These are phyloP conservation scores for Peromyscus maniculatus DNA, from an alignment of 2,113 vertebrate genomes.

Conservation along the genomic window DNA sequence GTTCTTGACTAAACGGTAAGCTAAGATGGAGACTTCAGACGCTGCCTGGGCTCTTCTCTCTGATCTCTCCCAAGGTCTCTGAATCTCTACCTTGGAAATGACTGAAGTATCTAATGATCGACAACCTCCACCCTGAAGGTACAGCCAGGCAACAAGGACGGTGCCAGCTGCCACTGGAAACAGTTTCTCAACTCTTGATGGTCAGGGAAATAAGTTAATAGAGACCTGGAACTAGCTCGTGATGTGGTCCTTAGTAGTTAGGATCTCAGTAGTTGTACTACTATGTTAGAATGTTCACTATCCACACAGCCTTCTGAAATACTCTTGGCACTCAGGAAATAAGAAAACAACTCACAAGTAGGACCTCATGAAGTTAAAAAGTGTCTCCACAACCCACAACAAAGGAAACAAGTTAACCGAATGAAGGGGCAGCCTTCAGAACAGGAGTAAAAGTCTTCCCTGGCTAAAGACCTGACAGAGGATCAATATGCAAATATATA, in stretches of 20 bases:
- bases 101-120: not conserved
- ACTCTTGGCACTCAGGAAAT: not conserved
- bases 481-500: not conserved
- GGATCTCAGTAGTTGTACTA: not conserved
- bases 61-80: not conserved
- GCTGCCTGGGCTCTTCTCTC: not conserved
- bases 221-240: not conserved
- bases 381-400: not conserved
- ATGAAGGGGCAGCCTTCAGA: not conserved
- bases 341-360: not conserved
- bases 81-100: not conserved
- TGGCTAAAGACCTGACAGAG: not conserved
- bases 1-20: not conserved
- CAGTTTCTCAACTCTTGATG: not conserved
- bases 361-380: not conserved
- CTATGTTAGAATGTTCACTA: not conserved
- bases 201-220: not conserved
- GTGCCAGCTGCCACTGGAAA: not conserved
- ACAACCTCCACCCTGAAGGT: not conserved
- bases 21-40: not conserved
- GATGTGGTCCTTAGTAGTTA: not conserved
- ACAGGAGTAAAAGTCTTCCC: not conserved
- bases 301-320: not conserved
- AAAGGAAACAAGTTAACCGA: not conserved
- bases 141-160: not conserved